Base-by-base conservation (phyloP, 2,888 invertebrate genomes). In the Polydrusus pterygomalis region DNA sequence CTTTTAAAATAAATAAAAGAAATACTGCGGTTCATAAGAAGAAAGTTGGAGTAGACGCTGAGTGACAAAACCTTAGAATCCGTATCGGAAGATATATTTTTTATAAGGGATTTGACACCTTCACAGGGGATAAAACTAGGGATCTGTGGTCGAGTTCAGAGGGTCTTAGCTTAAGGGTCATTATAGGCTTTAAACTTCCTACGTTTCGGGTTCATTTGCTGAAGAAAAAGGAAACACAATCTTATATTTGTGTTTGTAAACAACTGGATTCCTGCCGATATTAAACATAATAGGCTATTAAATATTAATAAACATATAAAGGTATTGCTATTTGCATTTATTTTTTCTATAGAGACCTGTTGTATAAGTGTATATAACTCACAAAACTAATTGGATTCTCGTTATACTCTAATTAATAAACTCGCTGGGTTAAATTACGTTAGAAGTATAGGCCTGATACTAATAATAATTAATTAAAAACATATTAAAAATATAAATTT, bases 381-480 rank as follows among this genome's bases (percentile, higher is more conserved):
- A 25, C 2, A 1, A 34, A 34, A 10, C 8, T 34, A 10, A 34
- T 34, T 34, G 7, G 9, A 34, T 2, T 34, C 7, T 34, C 34
- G 8, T 34, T 34, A 34, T 8, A 34, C 34, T n/a, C 43, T 43
- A 43, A n/a, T n/a, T n/a, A 43, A n/a, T 43, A n/a, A n/a, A 13
- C 43, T 13, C 6, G 43, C 43, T 34, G 25, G 25, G 5, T 43
- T 9, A 43, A 43, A 43, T 43, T 43, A 20, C 51, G 17, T 20
- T 18, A 51, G 10, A 20, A 51, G 18, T 51, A 17, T 11, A 34
- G 34, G 9, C 18, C 47, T 20, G 51, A 51, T 11, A 51, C 10
- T 51, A 30, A 11, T 51, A 30, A 11, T 13, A 54, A 54, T 54
- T 54, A 30, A 30, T 54, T 30, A 30, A 54, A 54, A 30, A 54